phyloP scores from a whole-genome alignment of 2,888 invertebrate species.

The Polymixis flavicincta region DNA sequence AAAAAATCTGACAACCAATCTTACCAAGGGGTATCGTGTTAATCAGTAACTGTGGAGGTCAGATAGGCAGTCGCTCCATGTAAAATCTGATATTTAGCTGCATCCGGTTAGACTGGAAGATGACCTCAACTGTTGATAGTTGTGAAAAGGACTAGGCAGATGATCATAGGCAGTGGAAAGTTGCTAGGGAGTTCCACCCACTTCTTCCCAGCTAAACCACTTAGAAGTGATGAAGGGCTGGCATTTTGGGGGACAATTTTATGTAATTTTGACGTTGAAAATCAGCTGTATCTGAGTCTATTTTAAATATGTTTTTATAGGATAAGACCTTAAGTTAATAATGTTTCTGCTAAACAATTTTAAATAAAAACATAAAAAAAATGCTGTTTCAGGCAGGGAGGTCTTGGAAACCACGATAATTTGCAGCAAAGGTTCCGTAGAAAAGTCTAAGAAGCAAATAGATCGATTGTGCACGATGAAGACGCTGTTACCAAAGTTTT shows the following conservation, averaged over 20 bases:
- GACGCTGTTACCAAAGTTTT: conserved; percentile 55
- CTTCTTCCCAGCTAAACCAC: too few relatives aligned
- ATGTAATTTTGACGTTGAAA: too few relatives aligned
- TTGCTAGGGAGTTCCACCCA: too few relatives aligned
- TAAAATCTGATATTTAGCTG: background rate
- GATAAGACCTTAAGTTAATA: too few relatives aligned
- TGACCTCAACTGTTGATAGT: background rate
- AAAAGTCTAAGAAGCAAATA: conserved; percentile 71
- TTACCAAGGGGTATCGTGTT: too few relatives aligned
- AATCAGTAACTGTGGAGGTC: background rate
- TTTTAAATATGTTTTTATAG: too few relatives aligned
- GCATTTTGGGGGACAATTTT: too few relatives aligned
- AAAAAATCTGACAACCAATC: too few relatives aligned
- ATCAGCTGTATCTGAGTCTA: too few relatives aligned
- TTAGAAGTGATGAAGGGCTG: too few relatives aligned
- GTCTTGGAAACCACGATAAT: conserved; percentile 67
- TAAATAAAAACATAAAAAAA: background rate
- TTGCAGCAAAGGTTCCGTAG: conserved; percentile 73
- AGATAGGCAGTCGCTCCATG: background rate
- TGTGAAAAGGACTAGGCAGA: background rate
- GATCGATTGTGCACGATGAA: conserved; percentile 68
- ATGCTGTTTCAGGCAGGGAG: conserved; percentile 50
- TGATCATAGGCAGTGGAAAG: background rate
- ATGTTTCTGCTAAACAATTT: background rate
- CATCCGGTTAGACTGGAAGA: background rate